These are phyloP conservation scores for Meleagris gallopavo DNA, from an alignment of 2,113 vertebrate genomes.

Conservation along the genomic window DNA sequence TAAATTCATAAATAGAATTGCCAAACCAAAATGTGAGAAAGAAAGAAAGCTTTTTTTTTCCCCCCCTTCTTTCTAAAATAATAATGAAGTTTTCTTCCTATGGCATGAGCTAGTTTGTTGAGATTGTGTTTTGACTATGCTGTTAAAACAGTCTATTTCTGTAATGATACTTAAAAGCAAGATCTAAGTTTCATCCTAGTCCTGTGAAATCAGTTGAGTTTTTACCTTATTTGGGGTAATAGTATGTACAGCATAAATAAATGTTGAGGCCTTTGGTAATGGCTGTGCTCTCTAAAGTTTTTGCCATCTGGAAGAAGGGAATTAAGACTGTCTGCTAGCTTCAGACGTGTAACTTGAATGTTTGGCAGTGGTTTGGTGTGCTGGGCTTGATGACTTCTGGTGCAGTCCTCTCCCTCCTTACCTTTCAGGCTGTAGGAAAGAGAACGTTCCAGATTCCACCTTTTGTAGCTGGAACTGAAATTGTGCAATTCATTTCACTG, in stretches of 20 bases:
- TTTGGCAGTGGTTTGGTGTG: background rate
- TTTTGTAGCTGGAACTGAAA: background rate
- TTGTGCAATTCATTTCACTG: background rate
- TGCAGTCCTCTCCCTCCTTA: background rate
- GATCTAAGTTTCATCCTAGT: background rate
- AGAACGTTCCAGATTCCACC: background rate
- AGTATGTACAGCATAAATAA: background rate
- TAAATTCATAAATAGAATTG: background rate
- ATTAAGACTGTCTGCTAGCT: background rate
- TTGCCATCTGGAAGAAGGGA: background rate
- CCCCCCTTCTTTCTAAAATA: background rate
- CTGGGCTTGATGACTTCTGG: background rate
- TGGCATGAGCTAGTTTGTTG: background rate
- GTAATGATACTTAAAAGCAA: background rate
- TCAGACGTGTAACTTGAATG: background rate
- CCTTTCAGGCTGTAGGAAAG: background rate
- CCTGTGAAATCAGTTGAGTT: background rate
- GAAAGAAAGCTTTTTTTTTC: background rate
- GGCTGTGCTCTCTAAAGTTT: background rate
- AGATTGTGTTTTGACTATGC: background rate
- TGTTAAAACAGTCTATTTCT: background rate
- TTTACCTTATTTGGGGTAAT: background rate
- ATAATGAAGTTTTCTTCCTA: background rate
- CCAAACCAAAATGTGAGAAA: background rate
- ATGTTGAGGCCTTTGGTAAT: background rate